phyloP scores from a whole-genome alignment of 2,888 invertebrate species.

The Zonitis immaculata region DNA sequence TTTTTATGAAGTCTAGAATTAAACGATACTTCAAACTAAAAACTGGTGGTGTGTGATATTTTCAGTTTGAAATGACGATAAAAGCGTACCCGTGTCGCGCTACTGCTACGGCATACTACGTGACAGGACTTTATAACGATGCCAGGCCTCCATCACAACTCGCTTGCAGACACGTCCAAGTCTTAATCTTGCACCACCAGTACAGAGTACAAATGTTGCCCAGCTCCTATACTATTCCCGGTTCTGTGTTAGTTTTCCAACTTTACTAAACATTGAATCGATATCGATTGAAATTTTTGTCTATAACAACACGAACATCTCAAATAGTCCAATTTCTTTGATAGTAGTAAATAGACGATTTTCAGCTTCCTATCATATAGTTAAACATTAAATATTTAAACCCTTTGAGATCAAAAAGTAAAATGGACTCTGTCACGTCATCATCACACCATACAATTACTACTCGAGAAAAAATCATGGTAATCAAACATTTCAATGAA shows the following conservation, averaged over 20 bases:
- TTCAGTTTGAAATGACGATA: slow-evolving; percentile 47
- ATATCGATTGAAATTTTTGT: slow-evolving; percentile 25
- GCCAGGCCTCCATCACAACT: slow-evolving; percentile 34
- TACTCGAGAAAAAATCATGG: not conserved
- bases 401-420: not conserved
- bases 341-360: not conserved
- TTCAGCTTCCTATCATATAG: slow-evolving; percentile 6
- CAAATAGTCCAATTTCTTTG: slow-evolving; percentile 21
- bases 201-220: slow-evolving; percentile 39
- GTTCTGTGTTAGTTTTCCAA: slow-evolving; percentile 15
- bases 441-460: not conserved
- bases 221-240: slow-evolving; percentile 21
- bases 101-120: slow-evolving; percentile 40
- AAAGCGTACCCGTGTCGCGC: slow-evolving; percentile 46
- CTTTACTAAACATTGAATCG: slow-evolving; percentile 22
- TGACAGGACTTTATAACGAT: slow-evolving; percentile 37
- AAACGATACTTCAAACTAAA: slow-evolving; percentile 39
- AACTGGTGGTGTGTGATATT: slow-evolving; percentile 45
- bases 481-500: not conserved
- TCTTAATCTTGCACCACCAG: slow-evolving; percentile 44
- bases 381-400: slow-evolving; percentile 9
- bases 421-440: not conserved
- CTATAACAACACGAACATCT: slow-evolving; percentile 5
- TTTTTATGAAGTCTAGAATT: slow-evolving; percentile 28
- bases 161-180: slow-evolving; percentile 41